Percentiles rank a stretch among this genome's conserved stretches.
Conservation (phyloP, 2,797 vertebrate genomes). For the Hozukius guyotensis region DNA sequence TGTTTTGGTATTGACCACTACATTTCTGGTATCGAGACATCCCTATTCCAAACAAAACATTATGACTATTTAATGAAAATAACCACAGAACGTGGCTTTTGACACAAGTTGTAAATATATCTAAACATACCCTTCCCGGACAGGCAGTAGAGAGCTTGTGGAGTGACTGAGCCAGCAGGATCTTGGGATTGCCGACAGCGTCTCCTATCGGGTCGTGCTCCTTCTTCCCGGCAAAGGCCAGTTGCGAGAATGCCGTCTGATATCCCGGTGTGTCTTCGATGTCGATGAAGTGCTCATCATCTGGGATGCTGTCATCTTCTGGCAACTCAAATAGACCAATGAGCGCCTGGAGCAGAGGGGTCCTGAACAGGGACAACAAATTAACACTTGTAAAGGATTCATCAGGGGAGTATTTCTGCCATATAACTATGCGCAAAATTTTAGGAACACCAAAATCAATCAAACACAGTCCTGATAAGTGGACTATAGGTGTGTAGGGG, state of each 20-base stretch:
- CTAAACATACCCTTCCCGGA: slow-evolving; percentile 90
- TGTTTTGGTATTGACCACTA: too few relatives aligned
- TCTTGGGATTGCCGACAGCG: slow-evolving; percentile 92
- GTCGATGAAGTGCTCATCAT: slow-evolving; percentile 98
- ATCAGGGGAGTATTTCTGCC: background rate
- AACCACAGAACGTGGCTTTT: background rate
- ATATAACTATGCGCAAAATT: background rate
- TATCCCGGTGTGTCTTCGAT: slow-evolving; percentile 98
- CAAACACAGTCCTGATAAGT: background rate
- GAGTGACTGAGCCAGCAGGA: slow-evolving; percentile 95
- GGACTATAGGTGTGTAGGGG: background rate
- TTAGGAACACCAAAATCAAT: background rate
- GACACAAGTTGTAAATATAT: background rate
- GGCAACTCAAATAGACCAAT: slow-evolving; percentile 98
- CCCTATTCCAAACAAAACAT: background rate
- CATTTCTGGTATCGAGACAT: too few relatives aligned
- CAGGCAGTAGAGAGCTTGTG: slow-evolving; percentile 96
- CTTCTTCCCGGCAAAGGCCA: slow-evolving; percentile 97
- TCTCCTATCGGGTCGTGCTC: slow-evolving; percentile 96
- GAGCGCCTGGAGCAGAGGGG: slow-evolving; percentile 93
- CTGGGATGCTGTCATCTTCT: slow-evolving; percentile 96
- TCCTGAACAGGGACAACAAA: slow-evolving; percentile 78
- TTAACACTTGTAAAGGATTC: background rate
- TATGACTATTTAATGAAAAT: background rate
- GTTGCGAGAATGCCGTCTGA: slow-evolving; percentile 97